Evolutionary conservation across 2,797 vertebrate species (phyloP).

Genomic region (Sebastes minor): DNA sequence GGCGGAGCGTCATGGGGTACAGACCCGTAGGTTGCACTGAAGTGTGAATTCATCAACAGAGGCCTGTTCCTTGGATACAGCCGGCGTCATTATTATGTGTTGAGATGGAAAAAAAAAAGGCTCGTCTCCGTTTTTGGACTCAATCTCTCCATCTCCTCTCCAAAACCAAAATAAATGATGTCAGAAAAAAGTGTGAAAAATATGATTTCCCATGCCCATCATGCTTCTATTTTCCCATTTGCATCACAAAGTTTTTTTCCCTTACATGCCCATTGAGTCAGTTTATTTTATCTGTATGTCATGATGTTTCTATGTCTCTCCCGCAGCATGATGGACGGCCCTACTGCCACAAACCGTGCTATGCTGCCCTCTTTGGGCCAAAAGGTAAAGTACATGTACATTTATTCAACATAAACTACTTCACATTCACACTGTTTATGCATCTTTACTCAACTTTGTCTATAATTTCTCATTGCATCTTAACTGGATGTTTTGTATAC

Average conservation of each 20-base stretch:
- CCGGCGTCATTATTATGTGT: constrained; percentile 35
- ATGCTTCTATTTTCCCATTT: background rate
- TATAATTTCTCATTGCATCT: background rate
- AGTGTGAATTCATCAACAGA: constrained; percentile 50
- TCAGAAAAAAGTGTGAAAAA: background rate
- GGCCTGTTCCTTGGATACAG: constrained; percentile 54
- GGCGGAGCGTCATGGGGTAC: constrained; percentile 5
- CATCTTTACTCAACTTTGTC: background rate
- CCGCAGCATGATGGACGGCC: constrained; percentile 92
- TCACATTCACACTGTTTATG: background rate
- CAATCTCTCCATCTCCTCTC: background rate
- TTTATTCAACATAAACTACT: background rate
- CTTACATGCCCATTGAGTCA: background rate
- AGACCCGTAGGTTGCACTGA: constrained; percentile 7
- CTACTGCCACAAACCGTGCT: constrained; percentile 89
- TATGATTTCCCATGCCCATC: background rate
- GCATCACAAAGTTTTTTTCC: background rate
- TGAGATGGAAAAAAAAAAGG: constrained; percentile 34
- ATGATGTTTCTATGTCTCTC: constrained; percentile 29
- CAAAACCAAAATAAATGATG: constrained; percentile 5
- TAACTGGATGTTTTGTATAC: background rate
- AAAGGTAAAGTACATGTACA: constrained; percentile 75
- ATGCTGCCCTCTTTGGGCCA: constrained; percentile 87
- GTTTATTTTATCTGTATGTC: background rate
- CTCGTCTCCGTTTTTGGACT: constrained; percentile 32